Base-by-base conservation (phyloP, 1,140 invertebrate species). In the Nasonia giraulti region DNA sequence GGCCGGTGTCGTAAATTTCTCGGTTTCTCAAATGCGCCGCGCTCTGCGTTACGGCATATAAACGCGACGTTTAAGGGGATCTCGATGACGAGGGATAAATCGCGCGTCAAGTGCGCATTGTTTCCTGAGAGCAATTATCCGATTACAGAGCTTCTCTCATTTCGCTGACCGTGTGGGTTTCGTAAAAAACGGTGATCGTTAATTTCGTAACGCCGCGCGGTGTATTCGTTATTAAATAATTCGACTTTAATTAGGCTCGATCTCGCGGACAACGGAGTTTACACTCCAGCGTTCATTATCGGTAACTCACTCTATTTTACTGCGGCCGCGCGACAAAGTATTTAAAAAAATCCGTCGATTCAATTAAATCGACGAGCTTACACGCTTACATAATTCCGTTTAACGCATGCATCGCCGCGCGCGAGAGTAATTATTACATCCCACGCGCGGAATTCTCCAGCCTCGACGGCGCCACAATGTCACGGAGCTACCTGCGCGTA, bases 1-100 rank as follows among this genome's bases (percentile, higher is more conserved):
- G 83, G 66, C 31, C 20, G 20, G 27, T 80, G 77, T 84, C 83
- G 77, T 80, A 80, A 84, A 84, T 75, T 68, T 82, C 31, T 33
- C 27, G 23, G 11, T 47, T 62, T 77, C 82, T 84, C 83, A 78
- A 80, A 79, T 44, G 68, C 23, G 62, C 62, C 0, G 68, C 23
- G 62, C 62, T 14, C 8, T 14, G 6, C 20, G 20, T 62, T 62
- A 62, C 55, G 20, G 55, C 55, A 62, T 44, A 44, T 76, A 47
- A 71, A 44, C 37, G 68, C 40, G 79, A 71, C 79, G 12, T 80
- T 73, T 73, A 71, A 80, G 79, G 55, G 55, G 79, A 73, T 73
- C 66, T 73, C 76, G 37, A 44, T 33, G 71, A 23, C 27, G 31
- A 8, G 23, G 40, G 20, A n/a, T 23, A 7, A 4, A 76, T 78